phyloP scores from a whole-genome alignment of 1,140 invertebrate species.

The Armadillidium nasatum region DNA sequence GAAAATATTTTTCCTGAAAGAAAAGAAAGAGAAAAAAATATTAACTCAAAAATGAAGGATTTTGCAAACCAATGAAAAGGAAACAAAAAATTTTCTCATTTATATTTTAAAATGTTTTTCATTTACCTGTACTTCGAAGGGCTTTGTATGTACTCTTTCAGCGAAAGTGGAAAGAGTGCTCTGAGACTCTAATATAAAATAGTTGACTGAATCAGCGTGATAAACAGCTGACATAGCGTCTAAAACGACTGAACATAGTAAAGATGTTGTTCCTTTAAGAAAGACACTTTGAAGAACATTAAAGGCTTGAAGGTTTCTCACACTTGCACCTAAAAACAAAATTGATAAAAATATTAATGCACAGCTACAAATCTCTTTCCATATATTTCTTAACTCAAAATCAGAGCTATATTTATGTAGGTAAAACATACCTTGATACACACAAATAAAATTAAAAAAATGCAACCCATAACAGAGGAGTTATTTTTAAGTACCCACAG shows the following conservation, averaged over 20 bases:
- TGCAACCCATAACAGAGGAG: too few species aligned
- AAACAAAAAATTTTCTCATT: too few species aligned
- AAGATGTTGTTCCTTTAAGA: conserved; percentile 75
- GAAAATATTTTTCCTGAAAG: conserved; percentile 83
- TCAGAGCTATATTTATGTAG: too few species aligned
- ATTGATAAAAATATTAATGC: too few species aligned
- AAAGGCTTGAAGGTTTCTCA: conserved; percentile 91
- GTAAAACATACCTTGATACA: too few species aligned
- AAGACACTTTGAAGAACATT: conserved; percentile 92
- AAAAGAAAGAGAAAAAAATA: conserved; percentile 36
- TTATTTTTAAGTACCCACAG: too few species aligned
- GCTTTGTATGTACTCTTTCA: conserved; percentile 88
- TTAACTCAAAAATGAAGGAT: background rate
- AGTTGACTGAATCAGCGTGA: conserved; percentile 96
- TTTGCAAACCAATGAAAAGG: too few species aligned
- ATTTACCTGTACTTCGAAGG: conserved; percentile 74
- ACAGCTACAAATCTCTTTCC: too few species aligned
- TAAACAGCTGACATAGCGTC: conserved; percentile 95
- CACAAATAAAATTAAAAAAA: too few species aligned
- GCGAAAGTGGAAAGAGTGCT: conserved; percentile 93
- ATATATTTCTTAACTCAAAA: too few species aligned
- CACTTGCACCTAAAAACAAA: conserved; percentile 59
- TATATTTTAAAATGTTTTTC: too few species aligned
- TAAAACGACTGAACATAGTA: conserved; percentile 81
- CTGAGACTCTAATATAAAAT: conserved; percentile 95